Evolutionary conservation across 1,140 invertebrate genomes (phyloP).

Genomic region (Nymphalis io): DNA sequence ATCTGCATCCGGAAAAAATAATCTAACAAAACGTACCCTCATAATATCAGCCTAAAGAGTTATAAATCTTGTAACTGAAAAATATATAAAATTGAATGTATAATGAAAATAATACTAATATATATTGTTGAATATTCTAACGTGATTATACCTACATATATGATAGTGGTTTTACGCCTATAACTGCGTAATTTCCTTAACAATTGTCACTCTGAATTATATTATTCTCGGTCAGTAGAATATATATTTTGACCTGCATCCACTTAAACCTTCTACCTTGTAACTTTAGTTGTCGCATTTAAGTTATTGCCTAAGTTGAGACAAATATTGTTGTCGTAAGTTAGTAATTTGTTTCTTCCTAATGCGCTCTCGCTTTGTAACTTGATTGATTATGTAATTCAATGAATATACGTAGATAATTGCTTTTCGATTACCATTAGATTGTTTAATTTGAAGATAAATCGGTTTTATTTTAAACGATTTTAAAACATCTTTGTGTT

Average conservation of each 20-base stretch:
- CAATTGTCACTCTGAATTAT: background rate
- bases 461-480: background rate
- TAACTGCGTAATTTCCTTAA: too few species aligned
- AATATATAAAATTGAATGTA: too few species aligned
- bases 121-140: too few species aligned
- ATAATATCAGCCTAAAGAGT: too few species aligned
- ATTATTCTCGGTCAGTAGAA: background rate
- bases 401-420: background rate
- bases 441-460: background rate
- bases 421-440: background rate
- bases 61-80: too few species aligned
- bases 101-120: too few species aligned
- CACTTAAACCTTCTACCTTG: slow-evolving; percentile 8
- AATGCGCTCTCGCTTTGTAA: slow-evolving; percentile 16
- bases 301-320: slow-evolving; percentile 25
- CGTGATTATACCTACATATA: too few species aligned
- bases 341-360: slow-evolving; percentile 29
- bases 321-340: slow-evolving; percentile 29
- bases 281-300: background rate
- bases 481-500: background rate
- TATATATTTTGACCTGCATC: background rate
- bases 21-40: too few species aligned
- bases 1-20: too few species aligned
- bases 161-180: too few species aligned
- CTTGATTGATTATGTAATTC: slow-evolving; percentile 5